These are phyloP conservation scores for Pristionchus exspectatus DNA, from an alignment of 2,888 invertebrate species.

Conservation along the genomic window DNA sequence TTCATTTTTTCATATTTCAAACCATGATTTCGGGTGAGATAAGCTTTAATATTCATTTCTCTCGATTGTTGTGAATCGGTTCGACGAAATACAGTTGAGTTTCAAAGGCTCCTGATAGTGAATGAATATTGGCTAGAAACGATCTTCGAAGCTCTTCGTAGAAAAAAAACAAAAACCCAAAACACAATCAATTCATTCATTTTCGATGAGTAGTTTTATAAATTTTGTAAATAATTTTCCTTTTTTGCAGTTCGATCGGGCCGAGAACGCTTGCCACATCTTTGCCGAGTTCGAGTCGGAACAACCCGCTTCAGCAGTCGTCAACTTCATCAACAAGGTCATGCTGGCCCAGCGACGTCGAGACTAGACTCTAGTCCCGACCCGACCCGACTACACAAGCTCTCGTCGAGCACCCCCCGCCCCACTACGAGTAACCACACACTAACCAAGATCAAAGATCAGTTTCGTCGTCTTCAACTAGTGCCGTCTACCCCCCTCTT, in stretches of 20 bases:
- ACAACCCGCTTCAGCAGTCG: constrained; percentile 90
- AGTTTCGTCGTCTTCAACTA: constrained; percentile 1
- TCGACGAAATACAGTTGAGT: too few relatives aligned
- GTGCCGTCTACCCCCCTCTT: background rate
- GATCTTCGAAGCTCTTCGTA: too few relatives aligned
- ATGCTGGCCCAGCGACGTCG: constrained; percentile 51
- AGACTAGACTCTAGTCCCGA: background rate
- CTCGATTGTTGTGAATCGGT: too few relatives aligned
- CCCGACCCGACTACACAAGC: constrained; percentile 25
- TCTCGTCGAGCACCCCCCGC: background rate
- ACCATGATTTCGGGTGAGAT: too few relatives aligned
- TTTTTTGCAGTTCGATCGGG: constrained; percentile 49
- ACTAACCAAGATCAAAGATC: constrained; percentile 42
- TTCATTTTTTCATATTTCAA: background rate
- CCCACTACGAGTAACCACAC: constrained; percentile 14
- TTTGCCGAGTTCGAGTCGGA: constrained; percentile 96
- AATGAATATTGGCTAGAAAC: too few relatives aligned
- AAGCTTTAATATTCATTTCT: too few relatives aligned
- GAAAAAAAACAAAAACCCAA: too few relatives aligned
- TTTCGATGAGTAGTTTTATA: too few relatives aligned
- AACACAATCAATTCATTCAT: too few relatives aligned
- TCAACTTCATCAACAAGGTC: constrained; percentile 83
- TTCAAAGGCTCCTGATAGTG: background rate
- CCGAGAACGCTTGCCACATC: constrained; percentile 95
- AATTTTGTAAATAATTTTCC: background rate